Evolutionary conservation across 2,888 invertebrate genomes (phyloP).

Genomic region (Pardosa pseudoannulata): DNA sequence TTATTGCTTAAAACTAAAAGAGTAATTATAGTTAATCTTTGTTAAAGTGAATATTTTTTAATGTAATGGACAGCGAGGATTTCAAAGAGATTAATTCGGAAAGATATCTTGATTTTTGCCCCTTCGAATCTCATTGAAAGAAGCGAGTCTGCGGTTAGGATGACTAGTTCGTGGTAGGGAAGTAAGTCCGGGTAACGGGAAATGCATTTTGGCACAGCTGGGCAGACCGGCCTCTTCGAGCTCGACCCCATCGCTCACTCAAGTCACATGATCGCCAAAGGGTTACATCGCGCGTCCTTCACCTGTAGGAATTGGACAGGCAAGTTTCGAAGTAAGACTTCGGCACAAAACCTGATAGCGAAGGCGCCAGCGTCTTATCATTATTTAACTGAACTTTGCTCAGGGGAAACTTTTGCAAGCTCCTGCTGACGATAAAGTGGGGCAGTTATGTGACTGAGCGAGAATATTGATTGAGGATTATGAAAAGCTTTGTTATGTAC

Average conservation of each 20-base stretch:
- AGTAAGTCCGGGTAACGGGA: too few relatives aligned
- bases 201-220: not conserved
- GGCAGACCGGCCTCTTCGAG: not conserved
- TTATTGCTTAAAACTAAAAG: too few relatives aligned
- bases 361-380: not conserved
- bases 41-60: too few relatives aligned
- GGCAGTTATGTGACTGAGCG: constrained; percentile 5
- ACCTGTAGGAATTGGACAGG: constrained; percentile 7
- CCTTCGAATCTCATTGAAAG: too few relatives aligned
- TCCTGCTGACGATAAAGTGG: constrained; percentile 1
- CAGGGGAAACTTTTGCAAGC: not conserved
- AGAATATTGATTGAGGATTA: constrained; percentile 6
- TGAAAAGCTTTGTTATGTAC: not conserved
- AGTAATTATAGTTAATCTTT: too few relatives aligned
- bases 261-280: constrained; percentile 6
- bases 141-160: too few relatives aligned
- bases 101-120: too few relatives aligned
- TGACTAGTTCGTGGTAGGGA: too few relatives aligned
- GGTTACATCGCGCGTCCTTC: not conserved
- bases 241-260: constrained; percentile 5
- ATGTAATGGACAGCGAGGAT: too few relatives aligned
- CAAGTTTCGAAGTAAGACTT: not conserved
- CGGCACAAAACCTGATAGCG: not conserved
- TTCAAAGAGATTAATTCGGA: too few relatives aligned
- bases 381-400: not conserved